Percentiles rank a stretch among this genome's conserved stretches.
Conservation (phyloP, 2,888 invertebrate species). For the Tortrix viridana region DNA sequence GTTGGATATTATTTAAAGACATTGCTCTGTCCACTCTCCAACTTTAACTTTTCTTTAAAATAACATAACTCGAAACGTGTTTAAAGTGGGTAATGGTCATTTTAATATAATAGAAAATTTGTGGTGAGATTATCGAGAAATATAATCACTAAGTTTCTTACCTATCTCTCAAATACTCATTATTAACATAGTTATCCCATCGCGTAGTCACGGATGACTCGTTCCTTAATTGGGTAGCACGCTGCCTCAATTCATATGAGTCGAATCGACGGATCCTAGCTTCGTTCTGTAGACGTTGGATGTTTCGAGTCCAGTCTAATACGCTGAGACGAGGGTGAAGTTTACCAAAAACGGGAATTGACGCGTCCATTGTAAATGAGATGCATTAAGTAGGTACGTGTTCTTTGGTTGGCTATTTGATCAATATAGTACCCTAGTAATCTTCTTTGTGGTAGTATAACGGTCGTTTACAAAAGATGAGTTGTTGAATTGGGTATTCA, state of each 20-base stretch:
- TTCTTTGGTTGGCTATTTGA: conserved; percentile 42
- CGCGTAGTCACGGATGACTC: conserved; percentile 89
- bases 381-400: background rate
- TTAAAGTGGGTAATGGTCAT: too few species aligned
- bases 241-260: conserved; percentile 88
- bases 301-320: conserved; percentile 90
- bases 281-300: conserved; percentile 88
- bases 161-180: conserved; percentile 88
- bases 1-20: too few species aligned
- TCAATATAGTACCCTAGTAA: conserved; percentile 41
- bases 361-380: conserved; percentile 62
- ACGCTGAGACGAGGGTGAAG: conserved; percentile 87
- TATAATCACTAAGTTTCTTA: too few species aligned
- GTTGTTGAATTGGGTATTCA: too few species aligned
- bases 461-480: too few species aligned
- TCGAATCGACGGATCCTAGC: conserved; percentile 87
- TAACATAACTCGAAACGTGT: too few species aligned
- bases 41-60: too few species aligned
- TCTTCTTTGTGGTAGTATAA: background rate
- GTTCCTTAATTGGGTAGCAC: conserved; percentile 88
- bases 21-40: too few species aligned
- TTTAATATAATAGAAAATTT: too few species aligned
- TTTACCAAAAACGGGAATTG: conserved; percentile 85
- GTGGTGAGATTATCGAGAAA: too few species aligned
- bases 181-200: conserved; percentile 92